Conservation (phyloP, 1,140 invertebrate genomes). For the Nylanderia fulva region DNA sequence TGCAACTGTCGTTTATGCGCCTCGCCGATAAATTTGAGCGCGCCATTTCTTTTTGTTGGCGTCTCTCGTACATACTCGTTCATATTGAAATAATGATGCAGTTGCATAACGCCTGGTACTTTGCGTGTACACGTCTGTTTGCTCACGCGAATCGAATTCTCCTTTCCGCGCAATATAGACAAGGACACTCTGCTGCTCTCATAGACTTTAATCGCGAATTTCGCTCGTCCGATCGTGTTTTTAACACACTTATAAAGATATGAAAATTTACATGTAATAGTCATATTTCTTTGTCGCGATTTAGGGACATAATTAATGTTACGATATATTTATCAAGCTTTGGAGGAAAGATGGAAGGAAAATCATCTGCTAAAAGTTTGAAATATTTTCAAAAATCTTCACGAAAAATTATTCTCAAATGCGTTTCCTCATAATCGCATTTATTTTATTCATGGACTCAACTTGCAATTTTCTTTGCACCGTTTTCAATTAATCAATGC, state of each 20-base stretch:
- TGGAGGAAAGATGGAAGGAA: no score
- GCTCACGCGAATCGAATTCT: neutral
- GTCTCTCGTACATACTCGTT: neutral
- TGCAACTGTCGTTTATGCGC: conserved; percentile 40
- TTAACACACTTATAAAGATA: neutral
- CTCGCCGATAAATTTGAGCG: conserved; percentile 48
- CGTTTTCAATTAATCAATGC: no score
- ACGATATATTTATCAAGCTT: neutral
- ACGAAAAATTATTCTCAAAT: neutral
- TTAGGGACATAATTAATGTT: neutral
- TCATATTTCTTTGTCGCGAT: neutral
- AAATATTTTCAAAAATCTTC: neutral
- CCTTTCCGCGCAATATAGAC: neutral
- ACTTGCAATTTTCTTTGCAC: neutral
- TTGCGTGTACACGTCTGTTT: neutral
- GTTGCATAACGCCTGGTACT: conserved; percentile 6
- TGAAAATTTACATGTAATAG: neutral
- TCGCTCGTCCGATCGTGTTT: neutral
- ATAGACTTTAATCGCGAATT: neutral
- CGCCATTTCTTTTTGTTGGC: conserved; percentile 14
- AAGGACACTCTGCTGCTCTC: neutral
- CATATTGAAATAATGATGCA: conserved; percentile 42
- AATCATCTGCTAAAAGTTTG: neutral
- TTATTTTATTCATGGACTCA: neutral
- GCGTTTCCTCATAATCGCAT: neutral